These are phyloP conservation scores for Pipistrellus pygmaeus DNA, from an alignment of 2,797 vertebrate species.

Conservation along the genomic window DNA sequence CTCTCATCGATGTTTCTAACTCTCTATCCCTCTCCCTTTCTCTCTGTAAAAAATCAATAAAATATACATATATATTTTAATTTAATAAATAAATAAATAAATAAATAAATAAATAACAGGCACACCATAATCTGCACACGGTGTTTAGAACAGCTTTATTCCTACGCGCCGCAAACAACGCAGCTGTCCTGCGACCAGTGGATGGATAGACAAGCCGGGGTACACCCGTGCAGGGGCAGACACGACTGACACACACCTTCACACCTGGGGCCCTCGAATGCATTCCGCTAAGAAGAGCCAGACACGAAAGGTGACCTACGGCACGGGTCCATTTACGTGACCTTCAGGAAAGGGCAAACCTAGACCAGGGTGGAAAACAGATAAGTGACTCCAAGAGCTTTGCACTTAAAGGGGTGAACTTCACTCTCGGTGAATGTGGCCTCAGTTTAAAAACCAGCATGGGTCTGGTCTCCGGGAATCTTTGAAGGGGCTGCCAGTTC, in stretches of 20 bases:
- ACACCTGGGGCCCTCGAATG: background rate
- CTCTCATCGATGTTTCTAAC: too few species aligned
- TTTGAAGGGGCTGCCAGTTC: fast-evolving
- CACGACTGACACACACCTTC: fast-evolving
- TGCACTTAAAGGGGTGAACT: too few species aligned
- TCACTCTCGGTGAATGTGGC: background rate
- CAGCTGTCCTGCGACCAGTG: background rate
- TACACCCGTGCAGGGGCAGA: fast-evolving
- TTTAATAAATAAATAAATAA: too few species aligned
- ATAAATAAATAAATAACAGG: too few species aligned
- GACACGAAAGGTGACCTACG: fast-evolving
- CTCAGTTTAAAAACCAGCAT: background rate
- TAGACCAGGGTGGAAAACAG: background rate
- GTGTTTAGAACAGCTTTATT: background rate
- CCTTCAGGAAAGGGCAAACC: background rate
- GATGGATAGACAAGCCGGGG: too few species aligned
- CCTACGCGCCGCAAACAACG: too few species aligned
- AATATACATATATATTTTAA: too few species aligned
- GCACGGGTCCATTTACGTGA: fast-evolving
- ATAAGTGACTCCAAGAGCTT: background rate
- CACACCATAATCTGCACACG: background rate
- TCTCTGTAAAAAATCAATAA: too few species aligned
- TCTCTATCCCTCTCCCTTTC: too few species aligned
- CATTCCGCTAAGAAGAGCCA: background rate
- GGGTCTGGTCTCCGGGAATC: background rate